A percentile compares a stretch with the other conserved stretches of the same genome.
phyloP scores from a whole-genome alignment of 2,888 invertebrate species.

The Leptinotarsa haldemani region DNA sequence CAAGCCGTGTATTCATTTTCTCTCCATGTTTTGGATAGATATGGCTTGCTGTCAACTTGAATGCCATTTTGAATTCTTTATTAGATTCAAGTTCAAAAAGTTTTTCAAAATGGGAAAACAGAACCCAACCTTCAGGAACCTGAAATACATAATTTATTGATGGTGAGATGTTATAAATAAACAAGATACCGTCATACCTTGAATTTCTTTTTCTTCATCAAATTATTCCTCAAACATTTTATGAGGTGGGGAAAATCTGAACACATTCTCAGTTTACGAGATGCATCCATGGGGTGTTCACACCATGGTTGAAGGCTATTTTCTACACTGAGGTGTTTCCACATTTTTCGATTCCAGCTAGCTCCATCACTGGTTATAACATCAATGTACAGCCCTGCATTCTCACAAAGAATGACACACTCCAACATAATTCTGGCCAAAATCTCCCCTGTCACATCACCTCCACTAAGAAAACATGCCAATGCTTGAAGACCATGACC shows the following conservation, averaged over 20 bases:
- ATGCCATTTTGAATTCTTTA: conserved; percentile 17
- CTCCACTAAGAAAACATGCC: conserved; percentile 33
- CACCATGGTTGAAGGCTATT: conserved; percentile 24
- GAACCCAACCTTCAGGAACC: conserved; percentile 12
- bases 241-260: conserved; percentile 37
- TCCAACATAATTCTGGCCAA: conserved; percentile 29
- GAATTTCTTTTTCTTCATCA: conserved; percentile 2
- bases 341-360: conserved; percentile 43
- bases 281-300: conserved; percentile 31
- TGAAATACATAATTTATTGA: background rate
- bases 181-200: background rate
- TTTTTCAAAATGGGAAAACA: conserved; percentile 8
- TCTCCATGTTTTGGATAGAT: conserved; percentile 18
- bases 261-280: conserved; percentile 34
- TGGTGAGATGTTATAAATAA: background rate
- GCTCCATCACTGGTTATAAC: conserved; percentile 44
- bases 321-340: conserved; percentile 39
- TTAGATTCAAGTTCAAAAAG: background rate
- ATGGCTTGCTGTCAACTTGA: conserved; percentile 12
- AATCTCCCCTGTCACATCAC: conserved; percentile 29
- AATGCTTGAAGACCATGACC: conserved; percentile 26
- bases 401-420: conserved; percentile 37
- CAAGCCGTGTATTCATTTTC: conserved; percentile 18
- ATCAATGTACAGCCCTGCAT: conserved; percentile 39
- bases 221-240: conserved; percentile 11